Percentiles rank a stretch among this genome's conserved stretches.
Conservation (phyloP, 1,140 invertebrate species). For the Ceratosolen solmsi region DNA sequence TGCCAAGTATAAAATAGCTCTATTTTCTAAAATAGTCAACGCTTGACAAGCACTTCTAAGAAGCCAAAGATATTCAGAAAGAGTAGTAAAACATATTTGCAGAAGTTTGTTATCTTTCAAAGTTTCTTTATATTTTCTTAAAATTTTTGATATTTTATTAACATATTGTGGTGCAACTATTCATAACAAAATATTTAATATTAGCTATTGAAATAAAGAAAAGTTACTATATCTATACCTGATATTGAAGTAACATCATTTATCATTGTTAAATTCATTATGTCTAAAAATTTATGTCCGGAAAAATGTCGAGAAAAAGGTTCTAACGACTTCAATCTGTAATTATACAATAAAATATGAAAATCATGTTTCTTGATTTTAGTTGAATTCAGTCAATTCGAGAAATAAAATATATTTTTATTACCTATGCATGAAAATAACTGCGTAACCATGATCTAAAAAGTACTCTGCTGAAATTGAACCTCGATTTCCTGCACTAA, state of each 20-base stretch:
- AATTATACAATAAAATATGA: slow-evolving; percentile 52
- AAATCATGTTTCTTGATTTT: too few species aligned
- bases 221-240: slow-evolving; percentile 61
- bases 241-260: slow-evolving; percentile 77
- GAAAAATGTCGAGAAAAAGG: slow-evolving; percentile 92
- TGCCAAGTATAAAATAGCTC: slow-evolving; percentile 92
- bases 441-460: slow-evolving; percentile 84
- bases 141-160: slow-evolving; percentile 79
- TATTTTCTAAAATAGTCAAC: slow-evolving; percentile 79
- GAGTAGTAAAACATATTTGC: slow-evolving; percentile 85
- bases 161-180: slow-evolving; percentile 81
- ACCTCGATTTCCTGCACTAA: slow-evolving; percentile 96
- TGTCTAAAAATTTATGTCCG: slow-evolving; percentile 86
- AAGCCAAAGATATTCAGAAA: slow-evolving; percentile 95
- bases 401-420: slow-evolving; percentile 2
- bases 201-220: neutral
- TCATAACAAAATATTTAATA: slow-evolving; percentile 22
- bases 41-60: slow-evolving; percentile 86
- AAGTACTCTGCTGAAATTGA: slow-evolving; percentile 97
- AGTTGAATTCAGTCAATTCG: neutral
- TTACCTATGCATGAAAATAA: slow-evolving; percentile 85
- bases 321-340: slow-evolving; percentile 85
- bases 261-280: slow-evolving; percentile 79
- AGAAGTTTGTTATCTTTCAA: slow-evolving; percentile 80
- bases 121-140: slow-evolving; percentile 82